These are phyloP conservation scores for Fulmarus glacialis DNA, from an alignment of 2,113 vertebrate species.

Conservation along the genomic window DNA sequence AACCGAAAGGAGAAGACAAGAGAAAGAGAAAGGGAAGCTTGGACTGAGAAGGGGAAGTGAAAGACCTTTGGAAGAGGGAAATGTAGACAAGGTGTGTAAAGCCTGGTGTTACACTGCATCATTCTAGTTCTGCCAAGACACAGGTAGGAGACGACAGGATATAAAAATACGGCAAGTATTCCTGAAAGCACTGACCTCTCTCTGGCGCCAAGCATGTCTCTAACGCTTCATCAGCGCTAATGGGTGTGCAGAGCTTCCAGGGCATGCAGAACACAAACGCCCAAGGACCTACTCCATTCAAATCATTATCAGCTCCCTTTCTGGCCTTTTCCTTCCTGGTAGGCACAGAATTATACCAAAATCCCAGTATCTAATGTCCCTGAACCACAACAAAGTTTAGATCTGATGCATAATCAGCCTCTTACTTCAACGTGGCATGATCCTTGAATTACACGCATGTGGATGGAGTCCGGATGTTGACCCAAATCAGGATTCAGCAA, in stretches of 20 bases:
- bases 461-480: not conserved
- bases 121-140: not conserved
- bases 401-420: not conserved
- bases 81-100: not conserved
- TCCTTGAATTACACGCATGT: accelerated
- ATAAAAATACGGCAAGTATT: not conserved
- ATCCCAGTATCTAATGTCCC: not conserved
- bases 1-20: not conserved
- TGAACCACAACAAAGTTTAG: not conserved
- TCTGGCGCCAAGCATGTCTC: not conserved
- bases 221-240: not conserved
- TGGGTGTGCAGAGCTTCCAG: not conserved
- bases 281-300: not conserved
- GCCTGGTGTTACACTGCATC: not conserved
- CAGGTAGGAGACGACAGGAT: not conserved
- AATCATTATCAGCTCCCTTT: slow-evolving; percentile 13
- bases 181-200: not conserved
- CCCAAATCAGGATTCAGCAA: not conserved
- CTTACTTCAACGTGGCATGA: not conserved
- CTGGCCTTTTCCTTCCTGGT: slow-evolving; percentile 13
- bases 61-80: not conserved
- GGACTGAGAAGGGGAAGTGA: not conserved
- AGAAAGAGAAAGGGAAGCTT: not conserved
- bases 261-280: not conserved
- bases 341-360: not conserved